A percentile compares a stretch with the other conserved stretches of the same genome.
Evolutionary conservation across 2,113 vertebrate species (phyloP).

Genomic region (Calypte anna): DNA sequence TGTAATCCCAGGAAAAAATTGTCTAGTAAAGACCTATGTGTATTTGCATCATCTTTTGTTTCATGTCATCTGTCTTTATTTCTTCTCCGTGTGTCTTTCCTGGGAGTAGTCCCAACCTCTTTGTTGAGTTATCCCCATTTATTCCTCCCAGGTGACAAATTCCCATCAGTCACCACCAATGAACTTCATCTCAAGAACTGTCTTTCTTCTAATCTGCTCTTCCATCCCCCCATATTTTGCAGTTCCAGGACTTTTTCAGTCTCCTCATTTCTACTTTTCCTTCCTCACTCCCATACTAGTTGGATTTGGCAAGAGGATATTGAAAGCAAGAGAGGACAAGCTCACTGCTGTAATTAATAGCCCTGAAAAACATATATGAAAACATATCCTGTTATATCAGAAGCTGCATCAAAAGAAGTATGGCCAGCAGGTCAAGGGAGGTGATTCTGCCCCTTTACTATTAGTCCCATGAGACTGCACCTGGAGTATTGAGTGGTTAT

Average conservation of each 20-base stretch:
- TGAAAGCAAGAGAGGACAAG: neutral
- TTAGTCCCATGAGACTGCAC: too few species aligned
- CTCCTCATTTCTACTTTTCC: neutral
- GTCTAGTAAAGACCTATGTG: neutral
- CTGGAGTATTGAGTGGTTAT: too few species aligned
- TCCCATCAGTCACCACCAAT: accelerated
- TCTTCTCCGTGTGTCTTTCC: neutral
- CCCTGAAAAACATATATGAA: too few species aligned
- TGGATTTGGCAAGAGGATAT: neutral
- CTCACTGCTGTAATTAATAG: neutral
- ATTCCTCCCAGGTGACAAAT: neutral
- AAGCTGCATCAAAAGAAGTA: too few species aligned
- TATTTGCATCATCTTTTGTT: neutral
- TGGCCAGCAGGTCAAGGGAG: too few species aligned
- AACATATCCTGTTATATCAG: too few species aligned
- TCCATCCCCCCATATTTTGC: neutral
- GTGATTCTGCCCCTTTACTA: too few species aligned
- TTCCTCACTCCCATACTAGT: neutral
- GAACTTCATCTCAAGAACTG: neutral
- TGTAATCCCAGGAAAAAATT: neutral
- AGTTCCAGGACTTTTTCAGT: neutral
- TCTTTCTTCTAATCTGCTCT: neutral
- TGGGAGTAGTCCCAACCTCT: neutral
- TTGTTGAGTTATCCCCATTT: neutral
- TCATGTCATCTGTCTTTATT: neutral